Evolutionary conservation across 2,113 vertebrate genomes (phyloP).

Genomic region (Ochotona curzoniae): DNA sequence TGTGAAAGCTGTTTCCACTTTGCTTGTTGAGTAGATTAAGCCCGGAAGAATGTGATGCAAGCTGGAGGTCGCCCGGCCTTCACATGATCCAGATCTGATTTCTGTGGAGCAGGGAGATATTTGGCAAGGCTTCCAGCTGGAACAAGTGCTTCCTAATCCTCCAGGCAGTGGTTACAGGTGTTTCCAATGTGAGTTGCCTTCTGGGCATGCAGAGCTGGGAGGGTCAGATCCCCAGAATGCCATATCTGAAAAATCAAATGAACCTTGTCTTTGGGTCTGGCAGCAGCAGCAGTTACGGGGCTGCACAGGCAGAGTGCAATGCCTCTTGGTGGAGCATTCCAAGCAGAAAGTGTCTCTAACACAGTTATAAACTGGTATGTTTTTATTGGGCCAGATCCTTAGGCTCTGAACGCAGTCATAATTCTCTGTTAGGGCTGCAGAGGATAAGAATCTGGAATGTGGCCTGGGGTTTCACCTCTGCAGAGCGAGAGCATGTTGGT

Average conservation of each 20-base stretch:
- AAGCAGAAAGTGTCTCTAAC: conserved; percentile 4
- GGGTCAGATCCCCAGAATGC: not conserved
- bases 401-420: conserved; percentile 28
- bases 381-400: conserved; percentile 51
- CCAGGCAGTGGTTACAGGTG: not conserved
- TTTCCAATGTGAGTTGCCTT: not conserved
- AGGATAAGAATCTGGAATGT: conserved; percentile 49
- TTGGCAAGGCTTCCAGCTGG: not conserved
- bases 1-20: conserved; percentile 58
- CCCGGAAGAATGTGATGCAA: not conserved
- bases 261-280: not conserved
- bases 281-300: not conserved
- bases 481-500: not conserved
- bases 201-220: not conserved
- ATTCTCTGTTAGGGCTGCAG: conserved; percentile 44
- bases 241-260: not conserved
- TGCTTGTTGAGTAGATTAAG: conserved; percentile 13
- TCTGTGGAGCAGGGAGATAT: not conserved
- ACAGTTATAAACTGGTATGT: conserved; percentile 40
- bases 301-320: not conserved
- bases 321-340: not conserved
- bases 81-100: not conserved
- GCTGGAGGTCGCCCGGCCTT: not conserved
- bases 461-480: conserved; percentile 25
- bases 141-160: conserved; percentile 39